A percentile compares a stretch with the other conserved stretches of the same genome.
phyloP scores from a whole-genome alignment of 2,113 vertebrate species.

The Hoplias malabaricus region DNA sequence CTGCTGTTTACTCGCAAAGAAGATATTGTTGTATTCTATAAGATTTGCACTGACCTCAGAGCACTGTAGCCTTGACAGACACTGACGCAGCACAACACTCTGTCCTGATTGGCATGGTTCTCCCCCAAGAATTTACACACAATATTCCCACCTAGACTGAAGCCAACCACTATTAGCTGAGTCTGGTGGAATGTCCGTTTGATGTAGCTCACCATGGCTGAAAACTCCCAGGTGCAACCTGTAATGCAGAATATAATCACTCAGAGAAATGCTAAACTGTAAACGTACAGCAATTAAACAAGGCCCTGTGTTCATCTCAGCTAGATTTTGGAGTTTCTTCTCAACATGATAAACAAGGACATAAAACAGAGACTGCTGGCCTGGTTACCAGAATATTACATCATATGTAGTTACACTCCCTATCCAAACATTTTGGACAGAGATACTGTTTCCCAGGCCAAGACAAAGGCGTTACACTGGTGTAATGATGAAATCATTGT shows the following conservation, averaged over 20 bases:
- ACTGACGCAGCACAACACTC: conserved; percentile 91
- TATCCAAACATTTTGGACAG: not conserved
- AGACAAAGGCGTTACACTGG: not conserved
- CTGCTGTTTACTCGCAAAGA: too few relatives aligned
- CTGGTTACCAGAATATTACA: conserved; percentile 22
- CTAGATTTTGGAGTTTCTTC: not conserved
- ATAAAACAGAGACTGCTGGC: not conserved
- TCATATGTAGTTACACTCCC: not conserved
- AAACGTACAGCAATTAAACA: not conserved
- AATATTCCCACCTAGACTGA: conserved; percentile 96
- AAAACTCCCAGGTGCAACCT: conserved; percentile 98
- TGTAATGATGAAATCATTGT: not conserved
- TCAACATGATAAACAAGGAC: not conserved
- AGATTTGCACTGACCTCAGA: conserved; percentile 72
- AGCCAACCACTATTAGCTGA: conserved; percentile 90
- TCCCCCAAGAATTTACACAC: conserved; percentile 97
- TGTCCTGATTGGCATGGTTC: conserved; percentile 87
- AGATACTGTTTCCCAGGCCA: not conserved
- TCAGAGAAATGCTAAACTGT: not conserved
- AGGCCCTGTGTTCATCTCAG: not conserved
- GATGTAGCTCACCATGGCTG: conserved; percentile 93
- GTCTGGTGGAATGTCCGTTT: conserved; percentile 86
- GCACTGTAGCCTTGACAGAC: conserved; percentile 96
- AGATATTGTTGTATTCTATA: too few relatives aligned
- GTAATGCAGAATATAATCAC: conserved; percentile 1